phyloP scores from a whole-genome alignment of 2,888 invertebrate species.

The Nymphalis polychloros region DNA sequence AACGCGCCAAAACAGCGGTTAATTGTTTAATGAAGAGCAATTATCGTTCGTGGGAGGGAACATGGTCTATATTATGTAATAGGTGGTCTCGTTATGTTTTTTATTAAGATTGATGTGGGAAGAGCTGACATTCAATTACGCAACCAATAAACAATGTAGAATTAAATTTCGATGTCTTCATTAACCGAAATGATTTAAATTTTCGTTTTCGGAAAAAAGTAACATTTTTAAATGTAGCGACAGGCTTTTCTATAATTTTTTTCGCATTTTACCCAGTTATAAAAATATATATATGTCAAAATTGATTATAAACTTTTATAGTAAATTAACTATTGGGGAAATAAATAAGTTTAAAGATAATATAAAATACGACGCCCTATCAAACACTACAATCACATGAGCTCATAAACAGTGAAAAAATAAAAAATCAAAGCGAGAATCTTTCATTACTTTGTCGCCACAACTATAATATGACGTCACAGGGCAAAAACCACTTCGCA shows the following conservation, averaged over 20 bases:
- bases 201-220: background rate
- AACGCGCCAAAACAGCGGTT: constrained; percentile 53
- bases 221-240: background rate
- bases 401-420: too few relatives aligned
- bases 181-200: constrained; percentile 15
- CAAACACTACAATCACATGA: too few relatives aligned
- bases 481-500: background rate
- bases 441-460: background rate
- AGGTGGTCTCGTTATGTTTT: constrained; percentile 59
- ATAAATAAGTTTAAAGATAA: too few relatives aligned
- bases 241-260: too few relatives aligned
- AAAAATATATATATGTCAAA: too few relatives aligned
- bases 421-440: background rate
- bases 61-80: constrained; percentile 62
- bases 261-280: too few relatives aligned
- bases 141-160: constrained; percentile 40
- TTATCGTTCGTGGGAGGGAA: constrained; percentile 60
- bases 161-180: constrained; percentile 27
- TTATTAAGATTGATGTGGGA: constrained; percentile 78
- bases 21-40: constrained; percentile 75
- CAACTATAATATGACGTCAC: background rate
- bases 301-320: too few relatives aligned
- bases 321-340: too few relatives aligned
- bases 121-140: constrained; percentile 35
- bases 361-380: too few relatives aligned